Evolutionary conservation across 1,140 invertebrate genomes (phyloP), one percentile per base, ranked within the genome.

Genomic region (Chironomus striatipennis): DNA sequence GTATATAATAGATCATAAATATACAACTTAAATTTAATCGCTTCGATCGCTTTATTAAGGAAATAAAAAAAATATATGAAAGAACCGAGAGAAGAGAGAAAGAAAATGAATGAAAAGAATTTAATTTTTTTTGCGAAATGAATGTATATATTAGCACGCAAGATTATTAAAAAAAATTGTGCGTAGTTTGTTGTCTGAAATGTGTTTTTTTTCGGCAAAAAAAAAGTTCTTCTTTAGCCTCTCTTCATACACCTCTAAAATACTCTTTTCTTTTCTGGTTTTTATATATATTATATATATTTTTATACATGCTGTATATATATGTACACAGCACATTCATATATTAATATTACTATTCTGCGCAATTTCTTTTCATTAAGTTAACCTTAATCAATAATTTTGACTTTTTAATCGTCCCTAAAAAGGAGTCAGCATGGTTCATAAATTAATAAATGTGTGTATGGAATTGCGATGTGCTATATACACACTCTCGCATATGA

Each of bases 401-500:
- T 57, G 47, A 57, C 47, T 57, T 57, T 57, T 57, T 57, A 57
- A 57, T 57, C 47, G 47, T 57, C 47, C 47, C 47, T 57, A 18
- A 21, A 70, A 70, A 70, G 65, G 65, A 70, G 65, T 70, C 65
- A 70, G 65, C 65, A 70, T 70, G 65, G 65, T 70, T 70, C 65
- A 57, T 15, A 57, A 57, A 57, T 57, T 57, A 57, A 57, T 57
- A n/a, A n/a, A n/a, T 57, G 47, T 57, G 47, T 57, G 47, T 57
- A 57, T 57, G n/a, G 47, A n/a, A n/a, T 57, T 57, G 47, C 47
- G 47, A 57, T 57, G 47, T 57, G 47, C 47, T 57, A 57, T n/a
- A 57, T 57, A 57, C n/a, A 34, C 24, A 34, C 24, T 34, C 24
- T 34, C 24, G 24, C 24, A 34, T 5, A 34, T 34, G 5, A 2